A percentile compares a stretch with the other conserved stretches of the same genome.
Conservation (phyloP, 2,797 vertebrate species). For the Kryptopterus vitreolus region DNA sequence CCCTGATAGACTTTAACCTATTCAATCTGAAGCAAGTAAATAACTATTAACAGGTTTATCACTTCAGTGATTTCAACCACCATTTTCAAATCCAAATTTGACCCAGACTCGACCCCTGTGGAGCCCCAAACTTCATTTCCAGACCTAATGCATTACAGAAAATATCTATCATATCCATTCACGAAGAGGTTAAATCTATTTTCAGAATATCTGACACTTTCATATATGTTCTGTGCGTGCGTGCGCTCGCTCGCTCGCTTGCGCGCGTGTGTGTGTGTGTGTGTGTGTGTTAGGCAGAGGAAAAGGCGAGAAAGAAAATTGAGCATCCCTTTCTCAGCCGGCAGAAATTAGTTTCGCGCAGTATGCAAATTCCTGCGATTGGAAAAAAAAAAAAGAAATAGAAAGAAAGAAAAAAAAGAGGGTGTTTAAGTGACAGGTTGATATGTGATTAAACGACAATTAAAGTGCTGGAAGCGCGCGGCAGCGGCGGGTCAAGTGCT, state of each 20-base stretch:
- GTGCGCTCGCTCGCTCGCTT: constrained; percentile 60
- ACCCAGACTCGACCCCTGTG: neutral
- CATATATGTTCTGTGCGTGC: neutral
- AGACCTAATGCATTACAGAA: neutral
- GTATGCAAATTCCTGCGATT: constrained; percentile 79
- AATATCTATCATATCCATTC: neutral
- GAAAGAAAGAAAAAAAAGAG: no score
- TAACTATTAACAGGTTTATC: constrained; percentile 3
- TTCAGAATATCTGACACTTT: constrained; percentile 56
- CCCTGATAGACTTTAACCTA: neutral
- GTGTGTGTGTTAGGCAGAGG: constrained; percentile 19
- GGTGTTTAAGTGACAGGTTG: constrained; percentile 84
- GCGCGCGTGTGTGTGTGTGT: constrained; percentile 56
- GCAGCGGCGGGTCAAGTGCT: constrained; percentile 75
- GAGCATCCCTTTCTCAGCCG: constrained; percentile 57
- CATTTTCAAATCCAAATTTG: neutral
- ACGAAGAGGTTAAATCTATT: constrained; percentile 67
- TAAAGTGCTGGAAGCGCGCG: constrained; percentile 78
- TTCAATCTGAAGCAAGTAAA: neutral
- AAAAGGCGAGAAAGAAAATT: constrained; percentile 32
- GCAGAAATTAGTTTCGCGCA: constrained; percentile 81
- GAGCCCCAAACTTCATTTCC: neutral
- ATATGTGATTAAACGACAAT: constrained; percentile 86
- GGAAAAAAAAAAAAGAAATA: no score
- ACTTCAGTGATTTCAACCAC: neutral